These are phyloP conservation scores for Meda fulgida DNA, from an alignment of 2,797 vertebrate genomes.

Conservation along the genomic window DNA sequence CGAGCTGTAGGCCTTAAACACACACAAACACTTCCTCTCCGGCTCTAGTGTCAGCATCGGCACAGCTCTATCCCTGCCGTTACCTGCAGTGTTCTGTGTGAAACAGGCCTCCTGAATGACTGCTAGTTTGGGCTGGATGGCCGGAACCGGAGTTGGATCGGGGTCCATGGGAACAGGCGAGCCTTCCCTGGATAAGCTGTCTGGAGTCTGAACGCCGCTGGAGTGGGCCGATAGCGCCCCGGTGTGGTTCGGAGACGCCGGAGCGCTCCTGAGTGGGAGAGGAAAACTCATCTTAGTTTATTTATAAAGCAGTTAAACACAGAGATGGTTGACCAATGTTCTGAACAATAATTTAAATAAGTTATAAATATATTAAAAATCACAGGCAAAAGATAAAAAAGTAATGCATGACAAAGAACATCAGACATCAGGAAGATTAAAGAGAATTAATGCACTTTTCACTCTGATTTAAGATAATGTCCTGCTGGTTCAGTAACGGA, in stretches of 20 bases:
- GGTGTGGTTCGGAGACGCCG: conserved; percentile 95
- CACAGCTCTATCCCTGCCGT: no score
- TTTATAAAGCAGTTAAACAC: neutral
- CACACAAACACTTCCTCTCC: no score
- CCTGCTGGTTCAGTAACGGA: no score
- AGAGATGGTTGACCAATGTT: neutral
- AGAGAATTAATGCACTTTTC: neutral
- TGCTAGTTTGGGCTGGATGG: conserved; percentile 91
- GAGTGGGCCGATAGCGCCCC: conserved; percentile 94
- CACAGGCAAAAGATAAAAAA: neutral
- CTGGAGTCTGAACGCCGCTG: conserved; percentile 95
- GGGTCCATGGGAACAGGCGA: conserved; percentile 92
- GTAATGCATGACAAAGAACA: neutral
- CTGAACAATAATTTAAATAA: neutral
- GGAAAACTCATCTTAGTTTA: neutral
- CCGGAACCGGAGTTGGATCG: conserved; percentile 68
- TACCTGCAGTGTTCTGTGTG: conserved; percentile 90
- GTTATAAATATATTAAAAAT: neutral
- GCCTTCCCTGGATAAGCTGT: conserved; percentile 95
- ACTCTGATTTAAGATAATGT: no score
- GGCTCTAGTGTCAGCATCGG: no score
- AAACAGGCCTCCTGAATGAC: conserved; percentile 96
- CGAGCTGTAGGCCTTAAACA: no score
- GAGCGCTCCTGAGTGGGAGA: conserved; percentile 88
- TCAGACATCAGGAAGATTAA: neutral